Base-by-base conservation (phyloP, 1,140 invertebrate genomes). In the Apis dorsata region DNA sequence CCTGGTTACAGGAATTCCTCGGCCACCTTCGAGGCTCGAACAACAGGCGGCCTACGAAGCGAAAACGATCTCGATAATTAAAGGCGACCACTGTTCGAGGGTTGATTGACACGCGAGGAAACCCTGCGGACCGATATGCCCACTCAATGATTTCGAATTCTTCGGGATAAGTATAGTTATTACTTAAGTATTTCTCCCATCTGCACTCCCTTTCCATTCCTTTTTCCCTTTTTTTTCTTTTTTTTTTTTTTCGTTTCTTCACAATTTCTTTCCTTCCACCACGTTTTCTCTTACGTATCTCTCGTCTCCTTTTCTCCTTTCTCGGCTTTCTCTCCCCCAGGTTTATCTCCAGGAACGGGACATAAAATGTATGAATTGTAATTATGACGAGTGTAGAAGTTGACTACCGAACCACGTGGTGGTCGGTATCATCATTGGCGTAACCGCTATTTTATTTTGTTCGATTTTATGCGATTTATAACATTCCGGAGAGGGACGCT, bases 21-120 rank as follows among this genome's bases (percentile, higher is more conserved):
- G 65, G 15, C 73, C 74, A 78, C 81, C 66, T 83, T 71, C 75
- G 66, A 75, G 84, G 65, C 53, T 79, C 70, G 79, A 81, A 84
- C 86, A 82, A 87, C 82, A 76, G 83, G 78, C 84, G 80, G 81
- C 55, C 83, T 75, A 79, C 66, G 70, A 65, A 44, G 62, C 75
- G 76, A 70, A 34, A 34, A 63, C 70, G 69, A 81, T 81, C 79
- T 87, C 62, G 88, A 89, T 85, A 89, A 89, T 89, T 89, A 87
- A 89, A 87, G 89, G 57, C 60, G 66, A 68, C 76, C 85, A 70
- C 57, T 74, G 57, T 65, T 62, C 70, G 63, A 59, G 76, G 59
- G 63, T 81, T 89, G 87, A 89, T 89, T 89, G 88, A 89, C 88
- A 86, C 71, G 72, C 69, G 66, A 28, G 19, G 77, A 51, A 80